Conservation (phyloP, 2,888 invertebrate species). For the Ophonus ardosiacus region DNA sequence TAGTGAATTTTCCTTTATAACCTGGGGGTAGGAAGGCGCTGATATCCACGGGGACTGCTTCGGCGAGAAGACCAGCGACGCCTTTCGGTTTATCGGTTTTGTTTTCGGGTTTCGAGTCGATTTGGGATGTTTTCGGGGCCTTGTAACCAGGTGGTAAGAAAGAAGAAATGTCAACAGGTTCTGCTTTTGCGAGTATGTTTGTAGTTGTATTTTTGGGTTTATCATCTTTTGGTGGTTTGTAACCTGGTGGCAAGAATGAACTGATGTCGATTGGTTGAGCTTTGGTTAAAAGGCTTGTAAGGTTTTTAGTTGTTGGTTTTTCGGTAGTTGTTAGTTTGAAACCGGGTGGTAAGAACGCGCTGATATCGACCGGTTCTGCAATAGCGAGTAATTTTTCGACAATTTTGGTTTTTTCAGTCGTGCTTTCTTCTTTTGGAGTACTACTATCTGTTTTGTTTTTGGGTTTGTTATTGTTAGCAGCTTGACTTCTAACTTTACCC, state of each 20-base stretch:
- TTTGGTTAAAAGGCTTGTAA: conserved; percentile 68
- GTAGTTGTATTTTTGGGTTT: conserved; percentile 70
- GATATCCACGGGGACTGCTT: conserved; percentile 75
- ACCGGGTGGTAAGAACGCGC: conserved; percentile 81
- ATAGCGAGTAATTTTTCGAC: conserved; percentile 66
- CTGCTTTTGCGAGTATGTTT: conserved; percentile 76
- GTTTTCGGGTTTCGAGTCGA: conserved; percentile 66
- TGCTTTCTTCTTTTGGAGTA: conserved; percentile 73
- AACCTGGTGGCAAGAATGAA: conserved; percentile 75
- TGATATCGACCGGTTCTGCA: conserved; percentile 76
- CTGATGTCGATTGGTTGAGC: conserved; percentile 71
- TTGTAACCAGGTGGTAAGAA: conserved; percentile 85
- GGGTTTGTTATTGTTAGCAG: conserved; percentile 60
- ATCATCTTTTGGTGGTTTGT: conserved; percentile 70
- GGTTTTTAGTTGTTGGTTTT: conserved; percentile 53
- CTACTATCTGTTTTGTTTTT: conserved; percentile 78
- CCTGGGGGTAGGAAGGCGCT: conserved; percentile 82
- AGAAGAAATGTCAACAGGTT: conserved; percentile 79
- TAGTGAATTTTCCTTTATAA: conserved; percentile 73
- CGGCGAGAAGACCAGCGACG: conserved; percentile 64
- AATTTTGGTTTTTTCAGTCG: conserved; percentile 74
- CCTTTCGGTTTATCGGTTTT: conserved; percentile 66
- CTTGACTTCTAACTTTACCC: conserved; percentile 65
- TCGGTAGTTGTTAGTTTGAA: conserved; percentile 76
- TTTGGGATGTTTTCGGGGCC: conserved; percentile 66